Evolutionary conservation across 2,888 invertebrate genomes (phyloP).

Genomic region (Polylopha cassiicola): DNA sequence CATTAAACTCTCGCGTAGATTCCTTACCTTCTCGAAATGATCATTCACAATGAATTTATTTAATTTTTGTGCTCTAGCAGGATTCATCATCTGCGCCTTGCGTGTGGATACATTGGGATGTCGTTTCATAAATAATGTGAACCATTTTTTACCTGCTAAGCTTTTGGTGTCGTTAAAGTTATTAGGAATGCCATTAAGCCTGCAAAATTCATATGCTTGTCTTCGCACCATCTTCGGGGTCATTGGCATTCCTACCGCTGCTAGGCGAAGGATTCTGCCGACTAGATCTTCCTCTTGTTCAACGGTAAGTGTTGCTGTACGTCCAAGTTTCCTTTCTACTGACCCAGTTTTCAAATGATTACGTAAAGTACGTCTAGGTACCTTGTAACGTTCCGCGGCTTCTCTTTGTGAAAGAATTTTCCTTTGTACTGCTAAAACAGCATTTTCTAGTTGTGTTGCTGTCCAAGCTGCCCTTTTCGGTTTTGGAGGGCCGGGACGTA

Average conservation of each 20-base stretch:
- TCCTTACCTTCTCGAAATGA: constrained; percentile 26
- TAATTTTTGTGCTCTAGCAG: constrained; percentile 27
- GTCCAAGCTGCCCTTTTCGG: neutral
- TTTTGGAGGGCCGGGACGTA: neutral
- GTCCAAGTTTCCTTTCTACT: neutral
- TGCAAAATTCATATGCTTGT: neutral
- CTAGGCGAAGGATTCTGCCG: constrained; percentile 3
- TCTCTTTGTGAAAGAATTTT: neutral
- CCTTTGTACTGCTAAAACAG: neutral
- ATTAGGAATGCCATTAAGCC: constrained; percentile 14
- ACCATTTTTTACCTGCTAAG: constrained; percentile 20
- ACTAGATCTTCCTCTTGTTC: constrained; percentile 4
- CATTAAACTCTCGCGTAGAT: constrained; percentile 22
- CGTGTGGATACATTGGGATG: constrained; percentile 24
- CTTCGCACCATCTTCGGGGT: constrained; percentile 5
- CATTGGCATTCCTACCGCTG: constrained; percentile 7
- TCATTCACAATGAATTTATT: constrained; percentile 27
- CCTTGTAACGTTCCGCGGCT: neutral
- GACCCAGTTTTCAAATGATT: constrained; percentile 1
- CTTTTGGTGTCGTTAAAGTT: constrained; percentile 19
- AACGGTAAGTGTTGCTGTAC: constrained; percentile 1
- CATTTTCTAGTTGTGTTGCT: neutral
- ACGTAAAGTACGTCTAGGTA: constrained; percentile 1
- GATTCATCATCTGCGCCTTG: constrained; percentile 29
- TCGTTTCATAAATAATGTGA: constrained; percentile 20